Percentiles rank a stretch among this genome's conserved stretches.
Conservation (phyloP, 2,797 vertebrate species). For the Setipinna tenuifilis region DNA sequence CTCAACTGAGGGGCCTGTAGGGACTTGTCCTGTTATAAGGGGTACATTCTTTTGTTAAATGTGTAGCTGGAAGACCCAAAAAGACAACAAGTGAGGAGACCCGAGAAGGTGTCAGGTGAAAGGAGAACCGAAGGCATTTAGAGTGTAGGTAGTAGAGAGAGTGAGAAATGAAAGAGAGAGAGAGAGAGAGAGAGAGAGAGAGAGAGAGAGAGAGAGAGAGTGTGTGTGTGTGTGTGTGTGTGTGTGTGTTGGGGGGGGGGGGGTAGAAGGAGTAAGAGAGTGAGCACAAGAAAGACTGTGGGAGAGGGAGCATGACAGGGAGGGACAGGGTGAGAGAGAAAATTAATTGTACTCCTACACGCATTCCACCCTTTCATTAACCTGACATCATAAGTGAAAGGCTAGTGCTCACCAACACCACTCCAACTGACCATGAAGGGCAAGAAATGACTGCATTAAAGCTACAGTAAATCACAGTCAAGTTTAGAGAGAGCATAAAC, state of each 20-base stretch:
- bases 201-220: not conserved
- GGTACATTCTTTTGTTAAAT: slow-evolving; percentile 43
- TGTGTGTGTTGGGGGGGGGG: not conserved
- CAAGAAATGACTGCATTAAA: not conserved
- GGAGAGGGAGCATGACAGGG: too few relatives aligned
- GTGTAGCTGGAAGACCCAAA: not conserved
- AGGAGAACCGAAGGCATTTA: not conserved
- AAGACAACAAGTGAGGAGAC: not conserved
- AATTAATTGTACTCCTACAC: not conserved
- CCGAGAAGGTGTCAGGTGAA: not conserved
- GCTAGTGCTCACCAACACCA: not conserved
- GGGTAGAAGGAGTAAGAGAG: not conserved
- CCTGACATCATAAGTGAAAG: not conserved
- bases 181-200: not conserved
- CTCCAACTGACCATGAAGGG: not conserved
- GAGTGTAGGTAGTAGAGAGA: not conserved
- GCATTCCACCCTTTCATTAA: slow-evolving; percentile 6
- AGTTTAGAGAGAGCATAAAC: not conserved
- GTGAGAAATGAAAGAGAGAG: not conserved
- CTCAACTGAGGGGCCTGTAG: slow-evolving; percentile 6
- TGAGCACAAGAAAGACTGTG: not conserved
- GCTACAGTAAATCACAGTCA: not conserved
- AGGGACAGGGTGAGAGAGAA: not conserved
- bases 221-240: not conserved
- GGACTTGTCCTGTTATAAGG: slow-evolving; percentile 29